Evolutionary conservation across 2,113 vertebrate species (phyloP).

Genomic region (Odocoileus hemionus): DNA sequence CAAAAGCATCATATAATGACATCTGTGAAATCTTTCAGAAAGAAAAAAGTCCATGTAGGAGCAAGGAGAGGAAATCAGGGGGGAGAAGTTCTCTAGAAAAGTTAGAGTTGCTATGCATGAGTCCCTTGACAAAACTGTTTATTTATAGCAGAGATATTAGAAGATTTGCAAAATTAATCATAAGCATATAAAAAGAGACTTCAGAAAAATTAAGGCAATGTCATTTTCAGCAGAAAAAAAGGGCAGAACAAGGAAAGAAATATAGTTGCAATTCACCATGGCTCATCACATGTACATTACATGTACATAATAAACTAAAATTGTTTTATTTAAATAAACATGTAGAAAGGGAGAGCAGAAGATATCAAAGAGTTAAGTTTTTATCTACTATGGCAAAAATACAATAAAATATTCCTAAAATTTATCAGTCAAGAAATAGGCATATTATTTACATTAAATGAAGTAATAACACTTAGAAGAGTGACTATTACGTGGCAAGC

Average conservation of each 20-base stretch:
- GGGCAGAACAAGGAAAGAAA: neutral
- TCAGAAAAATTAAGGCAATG: neutral
- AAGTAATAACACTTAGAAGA: neutral
- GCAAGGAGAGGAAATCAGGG: neutral
- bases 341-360: neutral
- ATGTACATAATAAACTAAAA: neutral
- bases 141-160: neutral
- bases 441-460: constrained; percentile 17
- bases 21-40: neutral
- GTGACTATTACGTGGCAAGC: neutral
- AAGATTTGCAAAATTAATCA: constrained; percentile 4
- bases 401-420: constrained; percentile 8
- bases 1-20: neutral
- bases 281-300: neutral
- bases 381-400: neutral
- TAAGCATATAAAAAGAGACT: neutral
- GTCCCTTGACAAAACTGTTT: neutral
- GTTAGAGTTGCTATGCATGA: neutral
- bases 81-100: neutral
- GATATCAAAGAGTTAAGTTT: neutral
- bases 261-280: neutral
- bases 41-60: neutral
- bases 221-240: constrained; percentile 7
- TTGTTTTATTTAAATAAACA: neutral
- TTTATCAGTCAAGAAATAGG: neutral